phyloP scores from a whole-genome alignment of 53 echinoderm and acorn worm genomes.

The Glandiceps talaboti region DNA sequence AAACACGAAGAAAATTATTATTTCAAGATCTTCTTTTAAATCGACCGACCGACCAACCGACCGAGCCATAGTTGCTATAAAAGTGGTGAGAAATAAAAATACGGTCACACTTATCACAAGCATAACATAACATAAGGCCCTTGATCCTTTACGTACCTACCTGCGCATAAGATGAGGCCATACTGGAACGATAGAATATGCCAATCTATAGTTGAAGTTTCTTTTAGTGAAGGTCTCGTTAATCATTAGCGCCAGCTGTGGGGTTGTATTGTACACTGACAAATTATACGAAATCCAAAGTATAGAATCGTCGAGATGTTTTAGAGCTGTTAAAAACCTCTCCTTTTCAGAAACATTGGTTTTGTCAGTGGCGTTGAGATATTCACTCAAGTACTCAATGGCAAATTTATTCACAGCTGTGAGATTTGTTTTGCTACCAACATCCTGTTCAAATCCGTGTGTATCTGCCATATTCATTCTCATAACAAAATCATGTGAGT shows the following conservation, averaged over 20 bases:
- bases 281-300: neutral
- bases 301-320: neutral
- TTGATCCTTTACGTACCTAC: too few species aligned
- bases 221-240: too few species aligned
- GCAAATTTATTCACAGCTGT: neutral
- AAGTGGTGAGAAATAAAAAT: neutral
- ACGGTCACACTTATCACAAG: too few species aligned
- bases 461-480: neutral
- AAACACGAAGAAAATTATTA: too few species aligned
- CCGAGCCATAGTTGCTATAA: neutral
- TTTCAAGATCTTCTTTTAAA: too few species aligned
- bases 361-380: neutral
- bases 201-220: neutral
- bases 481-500: neutral
- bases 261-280: neutral
- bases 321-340: neutral
- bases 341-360: too few species aligned
- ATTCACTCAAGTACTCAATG: neutral
- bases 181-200: neutral
- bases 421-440: neutral
- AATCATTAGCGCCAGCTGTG: too few species aligned
- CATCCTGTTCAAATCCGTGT: neutral
- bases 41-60: too few species aligned
- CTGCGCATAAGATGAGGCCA: neutral
- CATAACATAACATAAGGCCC: too few species aligned